Conservation (phyloP, 2,113 vertebrate genomes). For the Antidorcas marsupialis region DNA sequence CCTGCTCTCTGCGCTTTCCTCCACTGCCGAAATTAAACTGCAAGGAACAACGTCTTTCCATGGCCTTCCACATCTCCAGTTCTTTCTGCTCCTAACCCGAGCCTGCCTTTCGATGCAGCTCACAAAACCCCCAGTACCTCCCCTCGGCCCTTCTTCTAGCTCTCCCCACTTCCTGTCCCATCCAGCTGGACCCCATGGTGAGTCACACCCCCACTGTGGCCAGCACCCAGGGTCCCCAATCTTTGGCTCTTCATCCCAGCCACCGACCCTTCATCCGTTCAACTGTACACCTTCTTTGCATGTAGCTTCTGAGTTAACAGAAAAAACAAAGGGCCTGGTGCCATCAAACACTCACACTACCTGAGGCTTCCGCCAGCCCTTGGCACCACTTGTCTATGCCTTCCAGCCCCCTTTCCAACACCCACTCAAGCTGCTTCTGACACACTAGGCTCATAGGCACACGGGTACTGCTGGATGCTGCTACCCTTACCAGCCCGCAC, state of each 20-base stretch:
- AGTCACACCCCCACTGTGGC: fast-evolving
- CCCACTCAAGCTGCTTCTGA: fast-evolving
- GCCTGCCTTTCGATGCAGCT: fast-evolving
- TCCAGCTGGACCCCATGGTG: not conserved
- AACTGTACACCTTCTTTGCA: fast-evolving
- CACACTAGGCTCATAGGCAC: fast-evolving
- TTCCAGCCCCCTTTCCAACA: not conserved
- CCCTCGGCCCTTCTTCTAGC: fast-evolving
- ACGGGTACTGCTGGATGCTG: fast-evolving
- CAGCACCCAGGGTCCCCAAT: fast-evolving
- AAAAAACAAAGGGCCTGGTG: too few relatives aligned
- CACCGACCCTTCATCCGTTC: too few relatives aligned
- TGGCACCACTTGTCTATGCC: fast-evolving
- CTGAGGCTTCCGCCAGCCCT: not conserved
- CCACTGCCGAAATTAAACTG: not conserved
- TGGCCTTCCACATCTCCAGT: not conserved
- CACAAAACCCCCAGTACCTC: not conserved
- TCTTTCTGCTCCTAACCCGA: not conserved
- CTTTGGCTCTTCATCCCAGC: not conserved
- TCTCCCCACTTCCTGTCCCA: not conserved
- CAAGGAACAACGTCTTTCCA: not conserved
- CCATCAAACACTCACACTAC: not conserved
- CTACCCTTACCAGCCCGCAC: fast-evolving
- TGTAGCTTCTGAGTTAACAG: not conserved
- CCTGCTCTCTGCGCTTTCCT: not conserved